Percentiles rank a stretch among this genome's conserved stretches.
Evolutionary conservation across 2,113 vertebrate species (phyloP).

Genomic region (Spheniscus mendiculus): DNA sequence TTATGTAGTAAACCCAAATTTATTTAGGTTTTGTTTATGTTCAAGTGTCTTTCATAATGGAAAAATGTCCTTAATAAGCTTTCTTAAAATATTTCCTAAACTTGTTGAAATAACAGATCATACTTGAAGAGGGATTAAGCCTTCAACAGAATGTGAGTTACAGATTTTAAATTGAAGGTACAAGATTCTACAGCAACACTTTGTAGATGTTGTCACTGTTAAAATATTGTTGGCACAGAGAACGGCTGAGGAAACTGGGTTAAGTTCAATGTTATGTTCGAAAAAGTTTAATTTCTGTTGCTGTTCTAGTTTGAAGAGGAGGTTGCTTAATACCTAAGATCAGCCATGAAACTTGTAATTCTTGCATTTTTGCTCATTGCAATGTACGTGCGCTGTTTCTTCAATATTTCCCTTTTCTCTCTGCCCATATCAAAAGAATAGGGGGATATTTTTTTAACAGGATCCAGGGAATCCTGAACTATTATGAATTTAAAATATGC

Average conservation of each 20-base stretch:
- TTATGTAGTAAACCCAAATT: not conserved
- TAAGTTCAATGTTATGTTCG: not conserved
- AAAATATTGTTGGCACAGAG: not conserved
- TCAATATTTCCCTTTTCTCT: not conserved
- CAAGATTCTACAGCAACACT: not conserved
- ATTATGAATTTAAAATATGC: not conserved
- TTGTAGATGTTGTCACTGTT: not conserved
- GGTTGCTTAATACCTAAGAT: not conserved
- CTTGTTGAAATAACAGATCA: not conserved
- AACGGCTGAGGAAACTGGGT: not conserved
- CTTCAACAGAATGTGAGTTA: not conserved
- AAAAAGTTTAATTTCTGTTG: not conserved
- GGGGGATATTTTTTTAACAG: not conserved
- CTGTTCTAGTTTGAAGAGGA: not conserved
- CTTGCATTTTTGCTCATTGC: not conserved
- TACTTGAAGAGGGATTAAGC: not conserved
- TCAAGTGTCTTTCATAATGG: not conserved
- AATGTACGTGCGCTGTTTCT: not conserved
- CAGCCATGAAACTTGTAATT: not conserved
- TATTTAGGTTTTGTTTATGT: not conserved
- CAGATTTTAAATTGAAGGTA: not conserved
- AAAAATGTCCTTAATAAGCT: not conserved
- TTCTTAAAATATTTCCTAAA: not conserved
- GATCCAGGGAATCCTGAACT: not conserved
- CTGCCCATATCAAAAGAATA: not conserved